These are phyloP conservation scores for Cryptocephalus moraei DNA, from an alignment of 2,888 invertebrate species.

Conservation along the genomic window DNA sequence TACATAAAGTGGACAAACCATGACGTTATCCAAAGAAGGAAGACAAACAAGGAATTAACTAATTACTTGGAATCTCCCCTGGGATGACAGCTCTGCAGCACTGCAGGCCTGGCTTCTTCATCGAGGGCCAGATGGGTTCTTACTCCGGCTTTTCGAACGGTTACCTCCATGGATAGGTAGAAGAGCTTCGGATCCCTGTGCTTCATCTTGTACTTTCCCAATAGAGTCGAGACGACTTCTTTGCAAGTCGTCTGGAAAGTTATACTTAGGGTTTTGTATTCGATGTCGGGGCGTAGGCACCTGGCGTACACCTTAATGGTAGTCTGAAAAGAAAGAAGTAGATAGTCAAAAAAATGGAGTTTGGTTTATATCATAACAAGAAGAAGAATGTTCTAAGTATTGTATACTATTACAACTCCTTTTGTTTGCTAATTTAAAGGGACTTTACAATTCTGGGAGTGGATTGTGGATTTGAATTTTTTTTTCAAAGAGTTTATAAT, in stretches of 20 bases:
- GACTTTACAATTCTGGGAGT: background rate
- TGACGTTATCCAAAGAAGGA: no score
- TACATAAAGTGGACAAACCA: no score
- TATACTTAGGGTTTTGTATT: conserved; percentile 89
- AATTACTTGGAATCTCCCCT: conserved; percentile 79
- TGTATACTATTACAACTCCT: no score
- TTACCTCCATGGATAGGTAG: conserved; percentile 90
- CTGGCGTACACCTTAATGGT: conserved; percentile 87
- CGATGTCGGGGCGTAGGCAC: conserved; percentile 83
- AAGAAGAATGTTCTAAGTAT: no score
- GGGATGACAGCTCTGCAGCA: conserved; percentile 88
- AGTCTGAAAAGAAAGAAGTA: conserved; percentile 52
- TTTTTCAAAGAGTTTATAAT: background rate
- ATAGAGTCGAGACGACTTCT: conserved; percentile 73
- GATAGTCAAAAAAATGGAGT: no score
- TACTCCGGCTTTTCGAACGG: conserved; percentile 73
- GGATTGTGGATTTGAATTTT: background rate
- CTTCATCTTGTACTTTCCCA: conserved; percentile 78
- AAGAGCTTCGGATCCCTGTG: conserved; percentile 88
- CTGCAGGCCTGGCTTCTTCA: conserved; percentile 82
- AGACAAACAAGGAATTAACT: no score
- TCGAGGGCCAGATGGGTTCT: conserved; percentile 75
- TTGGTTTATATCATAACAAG: no score
- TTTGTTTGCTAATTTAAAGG: background rate
- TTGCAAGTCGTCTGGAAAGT: conserved; percentile 81